phyloP scores from a whole-genome alignment of 2,888 invertebrate genomes.

The Myopa testacea region DNA sequence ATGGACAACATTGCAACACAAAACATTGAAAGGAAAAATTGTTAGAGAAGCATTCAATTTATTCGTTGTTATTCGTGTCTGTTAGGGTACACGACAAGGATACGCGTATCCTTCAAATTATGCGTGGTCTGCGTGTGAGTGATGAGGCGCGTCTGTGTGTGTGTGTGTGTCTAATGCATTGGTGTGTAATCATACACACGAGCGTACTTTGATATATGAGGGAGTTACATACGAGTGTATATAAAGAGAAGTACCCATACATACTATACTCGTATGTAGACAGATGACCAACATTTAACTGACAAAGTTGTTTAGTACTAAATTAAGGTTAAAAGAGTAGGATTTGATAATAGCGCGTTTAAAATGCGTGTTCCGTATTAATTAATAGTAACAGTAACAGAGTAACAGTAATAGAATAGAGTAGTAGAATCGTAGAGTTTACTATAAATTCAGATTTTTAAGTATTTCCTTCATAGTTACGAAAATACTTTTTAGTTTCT shows the following conservation, averaged over 20 bases:
- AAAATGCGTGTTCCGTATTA: too few relatives aligned
- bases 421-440: too few relatives aligned
- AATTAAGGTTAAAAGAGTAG: too few relatives aligned
- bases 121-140: constrained; percentile 11
- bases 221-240: background rate
- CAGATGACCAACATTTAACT: background rate
- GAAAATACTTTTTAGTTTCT: too few relatives aligned
- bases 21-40: background rate
- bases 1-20: constrained; percentile 13
- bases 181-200: constrained; percentile 30
- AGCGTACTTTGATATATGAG: constrained; percentile 7
- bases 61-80: background rate
- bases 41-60: background rate
- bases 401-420: too few relatives aligned
- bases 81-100: background rate
- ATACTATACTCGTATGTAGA: background rate
- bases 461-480: too few relatives aligned
- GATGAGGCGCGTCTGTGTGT: background rate
- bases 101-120: constrained; percentile 33
- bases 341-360: too few relatives aligned
- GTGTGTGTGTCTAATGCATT: background rate
- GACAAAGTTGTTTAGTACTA: too few relatives aligned
- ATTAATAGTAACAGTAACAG: too few relatives aligned
- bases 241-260: background rate
- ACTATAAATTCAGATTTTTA: too few relatives aligned